phyloP scores from a whole-genome alignment of 37 sponge, comb jelly and placozoan genomes.

The Dysidea cf. avara region DNA sequence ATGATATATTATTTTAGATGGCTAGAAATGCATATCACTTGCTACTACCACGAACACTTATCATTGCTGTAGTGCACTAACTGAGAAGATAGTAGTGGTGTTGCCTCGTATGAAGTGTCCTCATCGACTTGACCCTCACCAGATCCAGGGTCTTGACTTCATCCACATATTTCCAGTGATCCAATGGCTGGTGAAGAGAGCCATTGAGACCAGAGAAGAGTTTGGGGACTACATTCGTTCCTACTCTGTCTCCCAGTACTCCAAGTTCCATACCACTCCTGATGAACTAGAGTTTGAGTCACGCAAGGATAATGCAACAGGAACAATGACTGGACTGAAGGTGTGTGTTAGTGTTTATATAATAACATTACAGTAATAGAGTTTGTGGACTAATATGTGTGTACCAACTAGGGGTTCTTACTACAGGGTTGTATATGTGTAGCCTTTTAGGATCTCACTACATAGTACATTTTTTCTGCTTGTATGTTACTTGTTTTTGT shows the following conservation, averaged over 20 bases:
- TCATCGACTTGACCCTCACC: constrained; percentile 97
- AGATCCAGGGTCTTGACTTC: constrained; percentile 98
- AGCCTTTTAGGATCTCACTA: too few relatives aligned
- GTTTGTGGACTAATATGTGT: too few relatives aligned
- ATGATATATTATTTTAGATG: too few relatives aligned
- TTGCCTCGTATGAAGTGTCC: constrained; percentile 98
- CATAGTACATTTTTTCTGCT: too few relatives aligned
- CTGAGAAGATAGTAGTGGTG: constrained; percentile 98
- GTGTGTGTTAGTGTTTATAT: constrained; percentile 21
- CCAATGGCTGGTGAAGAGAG: constrained; percentile 96
- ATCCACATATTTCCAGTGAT: constrained; percentile 97
- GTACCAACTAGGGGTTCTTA: too few relatives aligned
- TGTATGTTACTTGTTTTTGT: too few relatives aligned
- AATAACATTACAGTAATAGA: too few relatives aligned
- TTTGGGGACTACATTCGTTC: constrained; percentile 87
- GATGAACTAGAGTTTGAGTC: constrained; percentile 60
- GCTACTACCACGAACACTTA: not conserved
- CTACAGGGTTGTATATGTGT: too few relatives aligned
- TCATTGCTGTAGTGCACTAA: constrained; percentile 70
- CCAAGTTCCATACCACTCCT: constrained; percentile 65
- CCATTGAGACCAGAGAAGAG: constrained; percentile 95
- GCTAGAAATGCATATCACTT: not conserved
- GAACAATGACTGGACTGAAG: constrained; percentile 40
- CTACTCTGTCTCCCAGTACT: constrained; percentile 87
- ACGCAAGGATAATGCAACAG: constrained; percentile 37